Base-by-base conservation (phyloP, 2,888 invertebrate species). In the Octonoba sinensis region DNA sequence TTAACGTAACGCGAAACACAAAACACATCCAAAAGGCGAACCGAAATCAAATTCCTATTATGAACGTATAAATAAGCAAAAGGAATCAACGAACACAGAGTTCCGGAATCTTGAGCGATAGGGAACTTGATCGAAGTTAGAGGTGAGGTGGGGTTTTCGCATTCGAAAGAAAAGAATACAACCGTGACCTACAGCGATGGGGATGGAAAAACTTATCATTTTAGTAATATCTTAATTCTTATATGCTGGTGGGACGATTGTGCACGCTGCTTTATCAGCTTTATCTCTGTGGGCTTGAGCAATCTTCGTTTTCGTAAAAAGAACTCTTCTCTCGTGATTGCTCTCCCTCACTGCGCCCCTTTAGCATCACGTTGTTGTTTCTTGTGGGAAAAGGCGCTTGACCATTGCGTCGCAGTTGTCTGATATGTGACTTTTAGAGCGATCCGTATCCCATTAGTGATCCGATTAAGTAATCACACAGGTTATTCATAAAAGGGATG, bases 201-300 rank as follows among this genome's bases (percentile, higher is more conserved):
- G n/a, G n/a, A 62, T 49, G 22, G 59, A 51, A 78, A 72, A 79
- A 79, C 60, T 72, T 79, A 79, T 79, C 78, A 72, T 79, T 79
- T 51, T 44, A n/a, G 44, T 72, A 79, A 79, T 79, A 79, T 79
- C 78, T 79, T 79, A 79, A 79, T 79, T 72, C 66, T 20, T 67
- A 24, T 51, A 24, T 20, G 24, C 15, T 36, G 36, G 51, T 16
- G 27, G 49, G 36, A 36, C 36, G 67, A 44, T 54, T 67, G n/a
- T 59, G 74, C 56, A 64, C 73, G 56, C 64, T 65, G 65, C 66
- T 74, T 54, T 74, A 74, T 74, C 74, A 27, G 0, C 47, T 56
- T 47, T 47, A 74, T 74, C 74, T 74, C 57, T 44, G 46, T 60
- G 27, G 18, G 22, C 51, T 49, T 66, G n/a, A 51, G 49, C n/a